phyloP scores from a whole-genome alignment of 1,140 invertebrate species.

The Gyrodactylus salaris region DNA sequence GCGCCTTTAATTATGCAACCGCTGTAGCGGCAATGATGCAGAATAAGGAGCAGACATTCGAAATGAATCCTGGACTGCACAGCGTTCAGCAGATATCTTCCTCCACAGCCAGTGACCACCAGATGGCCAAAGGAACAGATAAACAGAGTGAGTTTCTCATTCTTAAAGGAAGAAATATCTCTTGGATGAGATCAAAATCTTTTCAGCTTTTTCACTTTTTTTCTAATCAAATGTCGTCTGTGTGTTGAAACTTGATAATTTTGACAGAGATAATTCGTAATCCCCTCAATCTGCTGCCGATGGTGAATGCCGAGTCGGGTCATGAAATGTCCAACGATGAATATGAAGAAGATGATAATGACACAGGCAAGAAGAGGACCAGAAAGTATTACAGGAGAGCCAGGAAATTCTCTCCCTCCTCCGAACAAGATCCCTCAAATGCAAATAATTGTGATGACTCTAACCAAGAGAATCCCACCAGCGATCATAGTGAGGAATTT shows the following conservation, averaged over 20 bases:
- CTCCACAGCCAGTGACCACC: too few species aligned
- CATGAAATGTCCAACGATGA: neutral
- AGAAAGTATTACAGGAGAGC: neutral
- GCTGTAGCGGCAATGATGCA: constrained; percentile 4
- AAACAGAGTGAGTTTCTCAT: too few species aligned
- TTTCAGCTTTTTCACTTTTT: too few species aligned
- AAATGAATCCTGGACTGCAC: neutral
- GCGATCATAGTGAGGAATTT: too few species aligned
- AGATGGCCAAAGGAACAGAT: too few species aligned
- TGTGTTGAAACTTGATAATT: too few species aligned
- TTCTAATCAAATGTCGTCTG: too few species aligned
- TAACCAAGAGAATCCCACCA: too few species aligned
- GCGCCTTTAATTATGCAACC: neutral
- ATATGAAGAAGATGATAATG: neutral
- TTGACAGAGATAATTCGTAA: neutral
- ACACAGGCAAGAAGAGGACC: neutral
- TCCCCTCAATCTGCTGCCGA: neutral
- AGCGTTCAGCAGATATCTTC: neutral
- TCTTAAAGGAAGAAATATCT: too few species aligned
- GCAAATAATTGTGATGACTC: too few species aligned
- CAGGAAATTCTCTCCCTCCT: neutral
- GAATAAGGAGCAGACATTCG: neutral
- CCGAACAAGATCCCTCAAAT: too few species aligned
- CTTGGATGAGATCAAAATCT: too few species aligned
- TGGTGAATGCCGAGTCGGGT: neutral